Evolutionary conservation across 2,888 invertebrate species (phyloP), one percentile per base, ranked within the genome.

Genomic region (Drosophila fulvimacula): DNA sequence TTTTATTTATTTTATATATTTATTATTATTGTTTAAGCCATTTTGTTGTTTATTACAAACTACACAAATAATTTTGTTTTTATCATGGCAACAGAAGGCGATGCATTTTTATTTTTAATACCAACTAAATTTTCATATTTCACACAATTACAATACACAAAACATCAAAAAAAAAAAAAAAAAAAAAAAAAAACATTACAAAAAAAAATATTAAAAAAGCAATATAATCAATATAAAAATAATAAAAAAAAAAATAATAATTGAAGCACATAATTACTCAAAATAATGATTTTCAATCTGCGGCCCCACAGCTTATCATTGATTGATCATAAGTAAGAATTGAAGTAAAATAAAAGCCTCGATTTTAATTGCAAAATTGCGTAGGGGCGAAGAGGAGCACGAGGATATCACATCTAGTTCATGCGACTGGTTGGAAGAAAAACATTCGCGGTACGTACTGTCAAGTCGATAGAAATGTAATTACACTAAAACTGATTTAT

Each of bases 371-470:
- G n/a, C 5, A 10, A 5, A 21, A 11, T 11, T 24, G n/a, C 3
- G 24, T 3, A 52, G 21, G 11, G 1, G 17, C 3, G 10, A 24
- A 13, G 19, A 24, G 5, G 11, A n/a, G 0, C 6, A 11, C 0
- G 52, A 24, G 5, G 9, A 21, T 1, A 6, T 5, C 32, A 0
- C 2, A n/a, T 10, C 21, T 15, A 21, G 9, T 3, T n/a, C 34
- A 2, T 21, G 5, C 38, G n/a, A 4, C 1, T 3, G 38, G 24
- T n/a, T 17, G 6, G 11, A 38, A 3, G 11, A 52, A 36, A 6
- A 9, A 5, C n/a, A 24, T 13, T 39, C 52, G 27, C 52, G 52
- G 52, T 53, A n/a, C 52, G 52, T 53, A 19, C 3, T n/a, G 3
- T n/a, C n/a, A n/a, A n/a, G n/a, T n/a, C 6, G 3, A 4, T 44